A percentile compares a stretch with the other conserved stretches of the same genome.
phyloP scores from a whole-genome alignment of 1,140 invertebrate species.

The Hydropsyche tenuis region DNA sequence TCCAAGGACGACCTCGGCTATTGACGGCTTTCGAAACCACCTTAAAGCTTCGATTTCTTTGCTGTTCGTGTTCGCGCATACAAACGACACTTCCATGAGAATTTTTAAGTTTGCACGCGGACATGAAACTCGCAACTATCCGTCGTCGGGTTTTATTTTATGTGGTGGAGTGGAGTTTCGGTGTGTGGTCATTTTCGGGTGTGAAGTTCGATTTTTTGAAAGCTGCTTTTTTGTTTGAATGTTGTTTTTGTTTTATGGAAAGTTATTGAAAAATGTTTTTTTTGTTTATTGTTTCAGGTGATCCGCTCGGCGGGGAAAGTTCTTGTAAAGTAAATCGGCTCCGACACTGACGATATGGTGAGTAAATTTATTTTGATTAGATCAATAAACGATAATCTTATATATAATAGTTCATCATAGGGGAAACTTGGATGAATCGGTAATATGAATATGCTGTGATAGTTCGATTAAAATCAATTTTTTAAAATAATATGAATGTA shows the following conservation, averaged over 20 bases:
- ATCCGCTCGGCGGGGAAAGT: slow-evolving; percentile 48
- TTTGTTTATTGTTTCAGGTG: slow-evolving; percentile 42
- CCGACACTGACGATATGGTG: slow-evolving; percentile 66
- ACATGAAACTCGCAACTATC: slow-evolving; percentile 27
- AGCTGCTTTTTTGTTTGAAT: neutral
- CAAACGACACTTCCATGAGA: neutral
- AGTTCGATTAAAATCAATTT: too few species aligned
- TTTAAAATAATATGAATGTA: too few species aligned
- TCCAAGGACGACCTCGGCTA: neutral
- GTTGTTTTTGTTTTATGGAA: too few species aligned
- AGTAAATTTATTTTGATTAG: slow-evolving; percentile 1
- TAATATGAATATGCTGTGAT: too few species aligned
- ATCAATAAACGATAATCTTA: too few species aligned
- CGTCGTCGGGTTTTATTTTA: neutral
- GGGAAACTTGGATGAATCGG: too few species aligned
- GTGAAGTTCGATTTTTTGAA: neutral
- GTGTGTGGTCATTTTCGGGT: neutral
- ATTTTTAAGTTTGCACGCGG: neutral
- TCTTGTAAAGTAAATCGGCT: slow-evolving; percentile 51
- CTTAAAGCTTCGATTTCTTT: neutral
- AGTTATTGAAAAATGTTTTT: neutral
- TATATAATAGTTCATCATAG: too few species aligned
- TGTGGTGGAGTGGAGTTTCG: too few species aligned
- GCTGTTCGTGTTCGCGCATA: neutral
- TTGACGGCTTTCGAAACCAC: neutral